These are phyloP conservation scores for Pelobates fuscus DNA, from an alignment of 2,113 vertebrate species.

Conservation along the genomic window DNA sequence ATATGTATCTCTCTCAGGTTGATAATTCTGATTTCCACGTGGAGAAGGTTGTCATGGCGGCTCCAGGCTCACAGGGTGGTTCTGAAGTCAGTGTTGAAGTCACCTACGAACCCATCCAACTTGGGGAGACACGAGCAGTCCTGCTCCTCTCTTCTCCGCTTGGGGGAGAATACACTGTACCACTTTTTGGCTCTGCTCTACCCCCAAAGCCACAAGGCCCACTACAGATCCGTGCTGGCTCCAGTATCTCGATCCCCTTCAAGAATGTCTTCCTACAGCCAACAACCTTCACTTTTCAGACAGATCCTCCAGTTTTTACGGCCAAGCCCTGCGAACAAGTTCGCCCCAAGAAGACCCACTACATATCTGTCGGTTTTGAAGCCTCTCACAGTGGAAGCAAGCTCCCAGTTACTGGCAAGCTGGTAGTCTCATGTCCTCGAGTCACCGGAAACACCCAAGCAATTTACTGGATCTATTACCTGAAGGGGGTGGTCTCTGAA, in stretches of 20 bases:
- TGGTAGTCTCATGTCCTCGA: slow-evolving; percentile 69
- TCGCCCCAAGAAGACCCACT: slow-evolving; percentile 69
- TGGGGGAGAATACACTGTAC: slow-evolving; percentile 75
- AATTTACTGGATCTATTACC: slow-evolving; percentile 79
- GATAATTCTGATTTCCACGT: slow-evolving; percentile 73
- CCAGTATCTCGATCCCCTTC: slow-evolving; percentile 76
- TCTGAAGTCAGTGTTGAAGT: slow-evolving; percentile 74
- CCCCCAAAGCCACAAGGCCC: slow-evolving; percentile 82
- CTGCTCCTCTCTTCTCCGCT: slow-evolving; percentile 68
- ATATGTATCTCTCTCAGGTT: slow-evolving; percentile 61
- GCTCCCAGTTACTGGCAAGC: slow-evolving; percentile 65
- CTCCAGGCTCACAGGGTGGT: slow-evolving; percentile 67
- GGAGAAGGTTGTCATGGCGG: slow-evolving; percentile 62
- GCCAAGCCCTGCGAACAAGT: slow-evolving; percentile 65
- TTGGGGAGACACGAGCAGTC: slow-evolving; percentile 71
- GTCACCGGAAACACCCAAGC: slow-evolving; percentile 54
- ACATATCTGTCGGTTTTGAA: slow-evolving; percentile 69
- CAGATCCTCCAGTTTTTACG: slow-evolving; percentile 75
- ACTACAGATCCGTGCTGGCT: slow-evolving; percentile 65
- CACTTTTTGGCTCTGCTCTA: slow-evolving; percentile 70
- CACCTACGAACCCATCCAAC: slow-evolving; percentile 77
- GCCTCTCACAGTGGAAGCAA: slow-evolving; percentile 50
- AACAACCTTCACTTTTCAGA: slow-evolving; percentile 66
- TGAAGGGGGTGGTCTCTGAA: slow-evolving; percentile 67
- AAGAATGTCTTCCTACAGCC: slow-evolving; percentile 80